Conservation (phyloP, 2,113 vertebrate species). For the Chaenogobius annularis region DNA sequence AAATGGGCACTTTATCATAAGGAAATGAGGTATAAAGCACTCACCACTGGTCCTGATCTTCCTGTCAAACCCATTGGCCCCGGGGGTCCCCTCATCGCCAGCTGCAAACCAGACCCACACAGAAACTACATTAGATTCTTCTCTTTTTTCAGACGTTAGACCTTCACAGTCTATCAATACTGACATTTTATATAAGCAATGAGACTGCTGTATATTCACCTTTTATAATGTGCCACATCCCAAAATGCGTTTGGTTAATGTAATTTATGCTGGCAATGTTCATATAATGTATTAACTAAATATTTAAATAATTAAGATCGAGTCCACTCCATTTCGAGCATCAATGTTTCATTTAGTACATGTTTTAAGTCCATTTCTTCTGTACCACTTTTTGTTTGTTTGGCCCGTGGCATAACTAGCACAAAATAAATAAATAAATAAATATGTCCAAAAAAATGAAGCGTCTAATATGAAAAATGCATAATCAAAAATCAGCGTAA, state of each 20-base stretch:
- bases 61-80: conserved; percentile 98
- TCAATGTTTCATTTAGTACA: no score
- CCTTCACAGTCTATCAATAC: background rate
- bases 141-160: background rate
- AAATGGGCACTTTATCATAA: background rate
- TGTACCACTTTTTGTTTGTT: no score
- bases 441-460: no score
- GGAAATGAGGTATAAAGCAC: conserved; percentile 53
- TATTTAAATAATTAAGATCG: no score
- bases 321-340: no score
- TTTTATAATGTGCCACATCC: background rate
- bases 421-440: no score
- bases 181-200: background rate
- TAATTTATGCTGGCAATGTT: background rate
- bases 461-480: no score
- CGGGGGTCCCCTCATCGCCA: conserved; percentile 93
- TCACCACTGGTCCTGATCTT: conserved; percentile 96
- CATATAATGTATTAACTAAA: background rate
- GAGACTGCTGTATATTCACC: background rate
- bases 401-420: no score
- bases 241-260: background rate
- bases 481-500: background rate
- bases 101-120: conserved; percentile 73
- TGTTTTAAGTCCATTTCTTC: no score
- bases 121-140: conserved; percentile 22